phyloP scores from a whole-genome alignment of 2,888 invertebrate species.

The Ptycholaimellus sp. region DNA sequence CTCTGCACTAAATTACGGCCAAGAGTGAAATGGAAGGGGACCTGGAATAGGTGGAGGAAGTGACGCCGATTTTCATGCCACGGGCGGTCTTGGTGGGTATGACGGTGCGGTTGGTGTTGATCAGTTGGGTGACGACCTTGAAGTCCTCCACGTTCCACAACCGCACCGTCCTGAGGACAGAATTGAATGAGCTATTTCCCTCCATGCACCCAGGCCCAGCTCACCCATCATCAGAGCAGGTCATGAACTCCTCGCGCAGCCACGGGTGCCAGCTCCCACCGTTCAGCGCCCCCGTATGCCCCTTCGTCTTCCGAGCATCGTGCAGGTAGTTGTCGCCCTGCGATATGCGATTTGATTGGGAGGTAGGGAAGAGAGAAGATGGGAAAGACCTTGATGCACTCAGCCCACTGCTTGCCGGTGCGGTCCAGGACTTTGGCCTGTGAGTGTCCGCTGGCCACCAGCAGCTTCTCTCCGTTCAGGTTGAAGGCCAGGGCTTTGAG shows the following conservation, averaged over 20 bases:
- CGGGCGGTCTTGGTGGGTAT: no score
- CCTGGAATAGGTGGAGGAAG: no score
- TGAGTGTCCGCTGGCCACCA: constrained; percentile 66
- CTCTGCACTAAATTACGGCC: no score
- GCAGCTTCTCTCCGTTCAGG: constrained; percentile 66
- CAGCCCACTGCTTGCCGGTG: constrained; percentile 20
- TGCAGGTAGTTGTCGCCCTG: constrained; percentile 80
- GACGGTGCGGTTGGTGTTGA: constrained; percentile 21
- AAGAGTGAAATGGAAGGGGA: no score
- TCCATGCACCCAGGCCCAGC: constrained; percentile 5
- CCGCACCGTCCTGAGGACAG: constrained; percentile 43
- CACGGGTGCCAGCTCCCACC: constrained; percentile 81
- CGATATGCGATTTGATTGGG: neutral
- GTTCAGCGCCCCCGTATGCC: constrained; percentile 71
- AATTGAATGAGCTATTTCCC: neutral
- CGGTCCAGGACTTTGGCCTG: constrained; percentile 41
- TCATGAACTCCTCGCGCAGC: constrained; percentile 67
- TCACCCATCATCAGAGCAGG: constrained; percentile 65
- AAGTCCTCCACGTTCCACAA: constrained; percentile 58
- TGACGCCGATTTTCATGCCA: no score
- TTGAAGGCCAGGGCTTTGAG: constrained; percentile 72
- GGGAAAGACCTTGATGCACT: constrained; percentile 6
- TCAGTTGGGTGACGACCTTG: constrained; percentile 29
- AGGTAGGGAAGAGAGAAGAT: neutral
- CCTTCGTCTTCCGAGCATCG: constrained; percentile 74